phyloP scores from a whole-genome alignment of 2,888 invertebrate species.

The Galerucella pusilla region DNA sequence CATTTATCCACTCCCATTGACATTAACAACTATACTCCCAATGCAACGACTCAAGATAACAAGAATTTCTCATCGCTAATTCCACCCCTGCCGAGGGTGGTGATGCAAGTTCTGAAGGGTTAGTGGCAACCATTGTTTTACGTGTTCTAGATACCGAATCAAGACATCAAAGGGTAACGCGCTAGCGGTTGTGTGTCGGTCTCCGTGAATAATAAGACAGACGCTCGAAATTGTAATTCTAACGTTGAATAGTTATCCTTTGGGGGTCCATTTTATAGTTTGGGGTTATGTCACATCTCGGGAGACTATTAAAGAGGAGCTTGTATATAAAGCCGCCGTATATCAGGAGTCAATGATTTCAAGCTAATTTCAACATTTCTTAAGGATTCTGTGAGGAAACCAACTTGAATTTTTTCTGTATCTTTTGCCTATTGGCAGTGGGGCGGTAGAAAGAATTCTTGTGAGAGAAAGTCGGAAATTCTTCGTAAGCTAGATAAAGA shows the following conservation, averaged over 20 bases:
- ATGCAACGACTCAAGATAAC: background rate
- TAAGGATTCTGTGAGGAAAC: too few relatives aligned
- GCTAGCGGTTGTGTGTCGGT: slow-evolving; percentile 13
- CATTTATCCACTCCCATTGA: background rate
- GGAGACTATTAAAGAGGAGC: slow-evolving; percentile 5
- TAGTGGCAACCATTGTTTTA: slow-evolving; percentile 20
- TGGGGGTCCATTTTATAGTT: slow-evolving; percentile 22
- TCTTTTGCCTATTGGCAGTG: too few relatives aligned
- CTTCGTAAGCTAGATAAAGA: too few relatives aligned
- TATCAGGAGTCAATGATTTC: background rate
- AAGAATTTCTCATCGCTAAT: slow-evolving; percentile 9
- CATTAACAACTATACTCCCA: background rate
- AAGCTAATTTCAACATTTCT: background rate
- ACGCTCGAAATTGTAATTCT: slow-evolving; percentile 8
- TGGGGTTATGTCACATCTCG: slow-evolving; percentile 11
- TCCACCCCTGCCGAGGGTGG: slow-evolving; percentile 3
- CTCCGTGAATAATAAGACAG: slow-evolving; percentile 22
- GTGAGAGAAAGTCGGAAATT: too few relatives aligned
- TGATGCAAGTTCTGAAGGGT: slow-evolving; percentile 9
- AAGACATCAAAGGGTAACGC: slow-evolving; percentile 29
- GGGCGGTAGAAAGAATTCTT: too few relatives aligned
- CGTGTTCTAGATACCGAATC: slow-evolving; percentile 24
- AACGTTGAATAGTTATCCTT: slow-evolving; percentile 14
- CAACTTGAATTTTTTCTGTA: background rate
- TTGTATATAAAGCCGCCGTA: too few relatives aligned